A percentile compares a stretch with the other conserved stretches of the same genome.
Evolutionary conservation across 1,140 invertebrate species (phyloP).

Genomic region (Augochlora pura): DNA sequence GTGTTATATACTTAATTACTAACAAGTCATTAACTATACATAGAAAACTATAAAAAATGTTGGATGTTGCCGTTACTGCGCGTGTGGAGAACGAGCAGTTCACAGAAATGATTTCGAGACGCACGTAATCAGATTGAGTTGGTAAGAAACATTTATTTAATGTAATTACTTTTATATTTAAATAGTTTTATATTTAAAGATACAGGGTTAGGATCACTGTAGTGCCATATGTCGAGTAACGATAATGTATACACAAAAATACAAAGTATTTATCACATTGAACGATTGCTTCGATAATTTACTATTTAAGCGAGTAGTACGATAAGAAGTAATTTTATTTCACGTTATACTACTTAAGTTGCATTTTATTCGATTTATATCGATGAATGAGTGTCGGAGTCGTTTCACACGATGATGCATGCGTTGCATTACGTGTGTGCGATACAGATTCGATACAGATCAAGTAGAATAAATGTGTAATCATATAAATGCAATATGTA

Average conservation of each 20-base stretch:
- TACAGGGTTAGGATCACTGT: background rate
- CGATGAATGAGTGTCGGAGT: too few relatives aligned
- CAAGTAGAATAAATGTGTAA: too few relatives aligned
- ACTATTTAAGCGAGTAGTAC: too few relatives aligned
- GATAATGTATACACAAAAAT: too few relatives aligned
- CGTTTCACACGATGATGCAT: too few relatives aligned
- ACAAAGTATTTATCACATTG: too few relatives aligned
- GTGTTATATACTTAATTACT: background rate
- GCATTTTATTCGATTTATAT: too few relatives aligned
- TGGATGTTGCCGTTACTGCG: background rate
- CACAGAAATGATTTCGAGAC: background rate
- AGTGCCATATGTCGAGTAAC: background rate
- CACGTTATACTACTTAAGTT: background rate
- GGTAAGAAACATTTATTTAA: too few relatives aligned
- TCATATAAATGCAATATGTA: too few relatives aligned
- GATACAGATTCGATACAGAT: too few relatives aligned
- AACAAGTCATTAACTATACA: background rate
- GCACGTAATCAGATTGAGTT: background rate
- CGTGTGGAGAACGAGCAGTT: background rate
- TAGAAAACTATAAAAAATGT: background rate
- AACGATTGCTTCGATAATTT: too few relatives aligned
- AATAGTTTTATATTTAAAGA: background rate
- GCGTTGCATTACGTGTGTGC: too few relatives aligned
- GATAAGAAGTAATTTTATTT: background rate
- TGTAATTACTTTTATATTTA: background rate